Percentiles rank a stretch among this genome's conserved stretches.
phyloP scores from a whole-genome alignment of 2,113 vertebrate genomes.

The Thryonomys swinderianus region DNA sequence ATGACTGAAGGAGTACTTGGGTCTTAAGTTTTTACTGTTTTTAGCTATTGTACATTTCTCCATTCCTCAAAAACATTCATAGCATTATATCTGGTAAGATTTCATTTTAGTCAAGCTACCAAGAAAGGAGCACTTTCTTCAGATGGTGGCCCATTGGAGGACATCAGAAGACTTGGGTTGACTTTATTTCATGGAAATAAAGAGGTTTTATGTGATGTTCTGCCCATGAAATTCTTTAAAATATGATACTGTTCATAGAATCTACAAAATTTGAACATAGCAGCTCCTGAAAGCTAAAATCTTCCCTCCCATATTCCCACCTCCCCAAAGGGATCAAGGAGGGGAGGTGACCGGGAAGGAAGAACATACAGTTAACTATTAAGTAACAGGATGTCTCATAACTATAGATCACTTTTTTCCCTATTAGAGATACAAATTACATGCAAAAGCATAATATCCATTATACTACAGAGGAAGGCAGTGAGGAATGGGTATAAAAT shows the following conservation, averaged over 20 bases:
- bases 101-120: constrained; percentile 29
- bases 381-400: neutral
- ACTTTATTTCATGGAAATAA: constrained; percentile 15
- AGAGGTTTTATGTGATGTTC: constrained; percentile 63
- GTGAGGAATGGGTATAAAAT: neutral
- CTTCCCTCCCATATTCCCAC: neutral
- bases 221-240: constrained; percentile 61
- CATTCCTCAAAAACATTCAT: constrained; percentile 5
- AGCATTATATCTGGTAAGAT: constrained; percentile 1
- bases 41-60: constrained; percentile 40
- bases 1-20: constrained; percentile 64
- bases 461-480: neutral
- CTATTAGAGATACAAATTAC: neutral
- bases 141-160: neutral
- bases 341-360: too few relatives aligned
- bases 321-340: too few relatives aligned
- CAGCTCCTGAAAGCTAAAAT: constrained; percentile 44
- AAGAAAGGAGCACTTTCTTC: constrained; percentile 39
- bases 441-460: neutral
- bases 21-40: constrained; percentile 48
- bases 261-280: constrained; percentile 53
- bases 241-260: constrained; percentile 60
- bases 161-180: constrained; percentile 33
- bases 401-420: neutral
- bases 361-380: too few relatives aligned